Evolutionary conservation across 2,888 invertebrate genomes (phyloP).

Genomic region (Miltochrista miniata): DNA sequence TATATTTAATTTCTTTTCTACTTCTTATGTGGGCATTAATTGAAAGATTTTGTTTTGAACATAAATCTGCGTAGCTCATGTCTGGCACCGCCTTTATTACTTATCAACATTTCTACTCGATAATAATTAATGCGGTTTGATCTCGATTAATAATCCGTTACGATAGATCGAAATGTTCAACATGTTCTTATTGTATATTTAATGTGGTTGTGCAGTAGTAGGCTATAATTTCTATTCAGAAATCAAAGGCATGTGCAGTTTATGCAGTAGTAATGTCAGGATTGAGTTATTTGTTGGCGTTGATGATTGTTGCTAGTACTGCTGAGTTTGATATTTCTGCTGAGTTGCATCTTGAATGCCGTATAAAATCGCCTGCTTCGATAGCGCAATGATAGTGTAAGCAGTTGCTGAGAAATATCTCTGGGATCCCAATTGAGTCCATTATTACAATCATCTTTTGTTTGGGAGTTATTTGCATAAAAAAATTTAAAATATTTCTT

Average conservation of each 20-base stretch:
- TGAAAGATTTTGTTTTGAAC: no score
- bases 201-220: slow-evolving; percentile 9
- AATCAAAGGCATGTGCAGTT: not conserved
- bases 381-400: no score
- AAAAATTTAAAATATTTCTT: no score
- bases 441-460: no score
- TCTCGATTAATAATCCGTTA: slow-evolving; percentile 36
- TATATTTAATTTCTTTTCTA: no score
- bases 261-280: not conserved
- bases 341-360: not conserved
- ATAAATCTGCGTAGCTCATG: not conserved
- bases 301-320: not conserved
- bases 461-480: no score
- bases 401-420: no score
- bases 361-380: no score
- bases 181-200: slow-evolving; percentile 14
- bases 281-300: not conserved
- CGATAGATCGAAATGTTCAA: slow-evolving; percentile 18
- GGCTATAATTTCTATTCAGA: slow-evolving; percentile 2
- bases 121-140: slow-evolving; percentile 41
- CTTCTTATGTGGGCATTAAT: no score
- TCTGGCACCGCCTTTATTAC: slow-evolving; percentile 20
- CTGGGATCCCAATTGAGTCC: no score
- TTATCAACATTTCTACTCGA: slow-evolving; percentile 35
- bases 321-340: not conserved